Evolutionary conservation across 2,113 vertebrate species (phyloP), one percentile per base, ranked within the genome.

Genomic region (Eulacestoma nigropectus): DNA sequence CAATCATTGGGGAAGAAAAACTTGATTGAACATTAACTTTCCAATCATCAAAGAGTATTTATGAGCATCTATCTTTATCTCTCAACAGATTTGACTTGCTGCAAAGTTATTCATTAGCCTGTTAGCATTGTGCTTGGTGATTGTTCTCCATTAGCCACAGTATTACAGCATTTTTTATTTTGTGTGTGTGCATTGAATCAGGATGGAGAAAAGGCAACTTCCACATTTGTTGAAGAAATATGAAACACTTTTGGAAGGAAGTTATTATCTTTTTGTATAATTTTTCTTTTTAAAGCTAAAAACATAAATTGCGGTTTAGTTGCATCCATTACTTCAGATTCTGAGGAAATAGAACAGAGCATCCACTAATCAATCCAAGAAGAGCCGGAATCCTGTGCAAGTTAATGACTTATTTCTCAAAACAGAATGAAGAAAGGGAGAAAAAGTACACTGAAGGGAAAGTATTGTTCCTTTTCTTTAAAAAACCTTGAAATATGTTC

Each of bases 401-500:
- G 7, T 60, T 96, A 82, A 87, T 95, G 57, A 88, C 25, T 96
- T 96, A 46, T 91, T 97, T 96, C 67, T 94, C 60, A 74, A 96
- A 97, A 84, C 33, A 73, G 52, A 90, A 78, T 63, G 57, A 81
- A 79, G 27, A 80, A 89, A 89, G 13, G 29, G 16, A 82, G 16
- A 14, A 56, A 91, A 89, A 91, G 53, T 65, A 78, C 39, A 44
- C 63, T 67, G 11, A 5, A 88, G 39, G 23, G 44, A 96, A 84
- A 90, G 47, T 84, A 94, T 93, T 94, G 42, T 73, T 95, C 60
- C 35, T 91, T 92, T 97, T 79, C 76, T 96, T 96, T 93, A 84
- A 97, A 97, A 96, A 84, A 39, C 42, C 74, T 95, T 97, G 96
- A 98, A 98, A 98, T 98, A 97, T 92, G 90, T 94, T 98, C 96